Percentiles rank a stretch among this genome's conserved stretches.
These are phyloP conservation scores for Micromesistius poutassou DNA, from an alignment of 2,797 vertebrate genomes.

Conservation along the genomic window DNA sequence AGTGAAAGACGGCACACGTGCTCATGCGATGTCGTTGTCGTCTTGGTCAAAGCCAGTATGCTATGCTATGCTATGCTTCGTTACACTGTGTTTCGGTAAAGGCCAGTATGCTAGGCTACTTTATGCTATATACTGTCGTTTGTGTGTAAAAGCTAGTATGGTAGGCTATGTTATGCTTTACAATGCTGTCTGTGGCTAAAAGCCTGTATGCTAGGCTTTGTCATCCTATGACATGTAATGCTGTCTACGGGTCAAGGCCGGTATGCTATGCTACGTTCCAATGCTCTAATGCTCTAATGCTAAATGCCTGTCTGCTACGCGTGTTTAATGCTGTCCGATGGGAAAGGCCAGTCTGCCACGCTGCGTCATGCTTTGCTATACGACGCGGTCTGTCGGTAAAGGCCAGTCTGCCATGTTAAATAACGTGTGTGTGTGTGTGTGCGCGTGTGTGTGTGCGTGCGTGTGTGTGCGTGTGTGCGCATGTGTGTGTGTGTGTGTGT, in stretches of 20 bases:
- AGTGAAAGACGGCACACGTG: too few relatives aligned
- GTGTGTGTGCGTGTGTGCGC: too few relatives aligned
- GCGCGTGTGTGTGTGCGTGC: background rate
- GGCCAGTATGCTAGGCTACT: background rate
- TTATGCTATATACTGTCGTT: background rate
- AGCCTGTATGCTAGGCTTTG: background rate
- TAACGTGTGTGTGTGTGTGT: background rate
- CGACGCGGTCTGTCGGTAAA: background rate
- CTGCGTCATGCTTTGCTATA: background rate
- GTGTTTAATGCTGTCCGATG: background rate
- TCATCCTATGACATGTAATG: too few relatives aligned
- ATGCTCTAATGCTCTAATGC: background rate
- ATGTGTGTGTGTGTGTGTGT: slow-evolving; percentile 8
- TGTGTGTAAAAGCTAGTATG: background rate
- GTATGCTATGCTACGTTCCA: background rate
- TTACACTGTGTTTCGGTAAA: background rate
- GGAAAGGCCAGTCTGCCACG: background rate
- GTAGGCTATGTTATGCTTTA: background rate
- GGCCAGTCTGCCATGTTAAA: background rate
- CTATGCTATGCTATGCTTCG: background rate
- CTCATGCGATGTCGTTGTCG: too few relatives aligned
- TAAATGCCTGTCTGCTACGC: background rate
- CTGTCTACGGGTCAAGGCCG: background rate
- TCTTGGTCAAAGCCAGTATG: too few relatives aligned
- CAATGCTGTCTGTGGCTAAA: background rate